Base-by-base conservation (phyloP, 2,888 invertebrate genomes). In the Omphaloscelis lunosa region DNA sequence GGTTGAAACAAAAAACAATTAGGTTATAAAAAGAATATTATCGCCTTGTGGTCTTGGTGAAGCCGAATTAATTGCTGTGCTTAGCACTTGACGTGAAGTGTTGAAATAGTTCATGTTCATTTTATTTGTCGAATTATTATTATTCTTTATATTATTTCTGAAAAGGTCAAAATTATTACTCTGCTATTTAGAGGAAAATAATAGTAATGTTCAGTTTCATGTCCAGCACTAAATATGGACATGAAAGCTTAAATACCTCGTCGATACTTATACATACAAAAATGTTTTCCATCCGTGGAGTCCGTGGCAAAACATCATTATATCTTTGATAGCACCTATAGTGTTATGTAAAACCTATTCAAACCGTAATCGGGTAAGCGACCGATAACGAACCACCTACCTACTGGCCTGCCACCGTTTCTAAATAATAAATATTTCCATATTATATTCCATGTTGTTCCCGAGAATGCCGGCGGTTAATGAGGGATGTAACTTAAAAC, bases 1-100 rank as follows among this genome's bases (percentile, higher is more conserved):
- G 61, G 67, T 74, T 51, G 69, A 74, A 77, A 87, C 86, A 84
- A 85, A 87, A 86, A 85, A 81, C 87, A 79, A 87, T 88, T 85
- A 80, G 77, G 85, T 71, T 77, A 73, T 88, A 85, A 88, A 88
- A 86, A 67, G 11, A 75, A 66, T 79, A 79, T 80, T 83, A 85
- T 83, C 76, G 77, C 75, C 80, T 83, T 48, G 23, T 45, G 61
- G 86, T 53, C 62, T 80, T 73, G 66, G 63, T 82, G 48, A 20
- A 72, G 51, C 51, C 67, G 45, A 48, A 29, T 69, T 84, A 75
- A 83, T 83, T 77, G 61, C 63, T 77, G 41, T 67, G 72, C 67
- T 82, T 69, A 76, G 66, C 65, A 82, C 61, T 85, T 71, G 75
- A 80, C 51, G 61, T 59, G 68, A 75, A 73, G 73, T 87, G 80